Percentiles rank a stretch among this genome's conserved stretches.
phyloP scores from a whole-genome alignment of 2,888 invertebrate species.

The Andrena dorsata region DNA sequence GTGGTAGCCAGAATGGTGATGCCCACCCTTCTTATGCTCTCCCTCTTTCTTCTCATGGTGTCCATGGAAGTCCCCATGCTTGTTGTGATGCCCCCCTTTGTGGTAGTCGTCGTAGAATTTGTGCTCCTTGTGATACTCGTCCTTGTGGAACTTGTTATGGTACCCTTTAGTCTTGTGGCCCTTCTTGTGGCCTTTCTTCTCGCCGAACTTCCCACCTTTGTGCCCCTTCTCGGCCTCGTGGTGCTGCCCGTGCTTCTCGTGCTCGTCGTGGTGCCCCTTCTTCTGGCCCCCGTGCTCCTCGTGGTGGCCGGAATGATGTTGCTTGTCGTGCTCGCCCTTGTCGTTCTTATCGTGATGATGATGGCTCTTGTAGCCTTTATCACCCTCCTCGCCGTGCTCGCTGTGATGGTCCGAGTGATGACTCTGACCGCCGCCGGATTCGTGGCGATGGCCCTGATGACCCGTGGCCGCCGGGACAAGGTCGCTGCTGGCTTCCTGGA shows the following conservation, averaged over 20 bases:
- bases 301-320: conserved; percentile 87
- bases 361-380: conserved; percentile 91
- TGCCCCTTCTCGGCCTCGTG: conserved; percentile 90
- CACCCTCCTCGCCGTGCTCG: conserved; percentile 91
- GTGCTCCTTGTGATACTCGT: conserved; percentile 92
- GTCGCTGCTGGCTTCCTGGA: conserved; percentile 53
- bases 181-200: conserved; percentile 91
- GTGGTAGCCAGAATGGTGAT: conserved; percentile 88
- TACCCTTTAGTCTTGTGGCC: conserved; percentile 92
- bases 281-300: conserved; percentile 88
- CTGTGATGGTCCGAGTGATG: conserved; percentile 90
- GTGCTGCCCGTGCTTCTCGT: conserved; percentile 88
- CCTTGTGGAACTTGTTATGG: conserved; percentile 92
- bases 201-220: conserved; percentile 89
- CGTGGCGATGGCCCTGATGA: conserved; percentile 85
- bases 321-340: conserved; percentile 87
- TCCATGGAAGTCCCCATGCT: conserved; percentile 89
- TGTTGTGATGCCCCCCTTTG: conserved; percentile 90
- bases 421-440: conserved; percentile 90
- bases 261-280: conserved; percentile 89
- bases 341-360: conserved; percentile 90
- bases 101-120: conserved; percentile 92
- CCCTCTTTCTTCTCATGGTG: conserved; percentile 88
- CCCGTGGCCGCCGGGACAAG: conserved; percentile 75
- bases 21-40: conserved; percentile 88